Conservation (phyloP, 92 coral and sea anemone genomes). For the Umimayanthus chanpuru region DNA sequence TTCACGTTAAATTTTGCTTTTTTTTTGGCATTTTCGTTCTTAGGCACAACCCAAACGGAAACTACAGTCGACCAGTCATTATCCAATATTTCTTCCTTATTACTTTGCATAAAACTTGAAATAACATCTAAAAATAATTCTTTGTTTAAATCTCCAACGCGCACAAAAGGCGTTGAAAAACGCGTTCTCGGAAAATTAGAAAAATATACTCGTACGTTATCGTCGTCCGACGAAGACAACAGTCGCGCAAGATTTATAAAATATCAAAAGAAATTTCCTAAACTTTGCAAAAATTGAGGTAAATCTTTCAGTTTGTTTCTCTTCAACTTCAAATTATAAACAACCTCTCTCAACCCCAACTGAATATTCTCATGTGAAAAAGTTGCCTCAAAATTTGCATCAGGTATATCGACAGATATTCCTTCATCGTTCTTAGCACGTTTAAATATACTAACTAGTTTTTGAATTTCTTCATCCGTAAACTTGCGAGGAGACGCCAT, state of each 20-base stretch:
- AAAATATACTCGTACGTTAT: conserved; percentile 2
- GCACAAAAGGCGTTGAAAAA: conserved; percentile 1
- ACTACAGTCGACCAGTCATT: conserved; percentile 6
- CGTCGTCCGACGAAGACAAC: conserved; percentile 2
- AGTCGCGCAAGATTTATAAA: conserved; percentile 10
- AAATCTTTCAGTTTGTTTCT: neutral
- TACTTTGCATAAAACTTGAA: neutral
- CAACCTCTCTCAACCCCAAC: conserved; percentile 1
- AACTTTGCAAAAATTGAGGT: no score
- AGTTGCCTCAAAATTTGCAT: no score
- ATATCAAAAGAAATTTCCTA: neutral
- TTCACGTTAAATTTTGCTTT: neutral
- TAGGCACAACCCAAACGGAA: conserved; percentile 5
- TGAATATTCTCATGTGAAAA: no score
- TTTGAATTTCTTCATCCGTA: no score
- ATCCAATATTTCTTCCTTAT: conserved; percentile 6
- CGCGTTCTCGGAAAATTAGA: conserved; percentile 4
- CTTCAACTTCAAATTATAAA: neutral
- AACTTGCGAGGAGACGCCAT: no score
- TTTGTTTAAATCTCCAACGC: neutral
- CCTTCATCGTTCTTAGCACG: conserved; percentile 9
- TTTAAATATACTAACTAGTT: no score
- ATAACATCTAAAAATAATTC: neutral
- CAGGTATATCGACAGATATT: conserved; percentile 3
- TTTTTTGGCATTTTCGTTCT: neutral